Percentiles rank a stretch among this genome's conserved stretches.
Conservation (phyloP, 1,140 invertebrate species). For the Hylyphantes graminicola region DNA sequence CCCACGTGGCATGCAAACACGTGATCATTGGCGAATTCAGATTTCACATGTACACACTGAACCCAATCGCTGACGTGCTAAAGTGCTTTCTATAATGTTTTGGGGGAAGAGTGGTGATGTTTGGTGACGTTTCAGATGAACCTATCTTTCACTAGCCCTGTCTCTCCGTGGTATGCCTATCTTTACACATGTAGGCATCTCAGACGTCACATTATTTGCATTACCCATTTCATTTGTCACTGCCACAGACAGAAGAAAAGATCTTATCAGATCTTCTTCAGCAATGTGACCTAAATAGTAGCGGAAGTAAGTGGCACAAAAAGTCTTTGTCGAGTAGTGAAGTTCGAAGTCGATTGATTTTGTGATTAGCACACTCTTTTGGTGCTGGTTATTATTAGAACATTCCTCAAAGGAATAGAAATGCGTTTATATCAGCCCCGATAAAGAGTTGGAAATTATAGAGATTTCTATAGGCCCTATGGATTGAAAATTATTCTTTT, state of each 20-base stretch:
- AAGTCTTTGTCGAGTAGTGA: conserved; percentile 20
- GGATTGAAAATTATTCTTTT: not conserved
- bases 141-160: too few relatives aligned
- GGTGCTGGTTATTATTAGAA: conserved; percentile 43
- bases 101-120: too few relatives aligned
- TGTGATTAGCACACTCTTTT: conserved; percentile 52
- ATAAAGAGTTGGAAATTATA: conserved; percentile 7
- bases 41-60: too few relatives aligned
- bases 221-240: too few relatives aligned
- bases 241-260: too few relatives aligned
- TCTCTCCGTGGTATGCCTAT: too few relatives aligned
- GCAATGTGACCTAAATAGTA: conserved; percentile 27
- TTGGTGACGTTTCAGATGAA: too few relatives aligned
- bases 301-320: conserved; percentile 10
- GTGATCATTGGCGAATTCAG: too few relatives aligned
- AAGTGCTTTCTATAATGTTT: too few relatives aligned
- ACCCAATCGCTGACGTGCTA: too few relatives aligned
- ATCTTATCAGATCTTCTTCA: conserved; percentile 4
- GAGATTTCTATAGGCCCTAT: not conserved
- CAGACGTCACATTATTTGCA: not conserved
- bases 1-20: too few relatives aligned
- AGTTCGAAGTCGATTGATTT: conserved; percentile 43
- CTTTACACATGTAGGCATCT: too few relatives aligned
- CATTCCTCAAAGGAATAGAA: conserved; percentile 44
- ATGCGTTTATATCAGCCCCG: conserved; percentile 12